Evolutionary conservation across 2,797 vertebrate genomes (phyloP).

Genomic region (Ctenosaura bakeri): DNA sequence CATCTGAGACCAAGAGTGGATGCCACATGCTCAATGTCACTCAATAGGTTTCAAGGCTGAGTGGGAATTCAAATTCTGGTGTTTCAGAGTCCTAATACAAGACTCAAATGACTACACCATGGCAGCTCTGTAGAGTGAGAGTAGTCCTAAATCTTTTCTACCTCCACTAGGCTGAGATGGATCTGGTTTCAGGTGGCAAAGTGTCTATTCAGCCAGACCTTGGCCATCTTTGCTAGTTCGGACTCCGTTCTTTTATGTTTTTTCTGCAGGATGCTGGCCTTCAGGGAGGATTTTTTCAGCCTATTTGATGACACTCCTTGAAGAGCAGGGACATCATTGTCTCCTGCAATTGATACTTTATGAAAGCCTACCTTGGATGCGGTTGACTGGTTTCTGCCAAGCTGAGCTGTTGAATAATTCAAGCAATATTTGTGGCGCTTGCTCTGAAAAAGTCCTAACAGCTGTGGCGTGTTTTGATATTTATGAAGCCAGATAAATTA

Average conservation of each 20-base stretch:
- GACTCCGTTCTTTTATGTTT: background rate
- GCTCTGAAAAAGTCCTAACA: constrained; percentile 64
- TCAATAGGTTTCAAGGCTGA: background rate
- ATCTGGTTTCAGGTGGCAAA: too few species aligned
- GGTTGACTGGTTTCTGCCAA: constrained; percentile 28
- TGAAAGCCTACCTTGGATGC: constrained; percentile 51
- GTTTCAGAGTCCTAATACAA: background rate
- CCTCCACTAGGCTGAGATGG: too few species aligned
- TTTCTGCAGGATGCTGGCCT: background rate
- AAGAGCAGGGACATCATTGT: background rate
- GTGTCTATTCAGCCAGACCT: too few species aligned
- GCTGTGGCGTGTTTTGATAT: constrained; percentile 71
- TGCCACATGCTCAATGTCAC: too few species aligned
- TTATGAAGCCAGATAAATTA: constrained; percentile 73
- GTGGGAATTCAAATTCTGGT: background rate
- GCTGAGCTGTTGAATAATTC: constrained; percentile 66
- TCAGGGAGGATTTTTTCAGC: background rate
- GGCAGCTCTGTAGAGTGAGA: background rate
- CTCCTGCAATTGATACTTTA: constrained; percentile 49
- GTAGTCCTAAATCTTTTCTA: too few species aligned
- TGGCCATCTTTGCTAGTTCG: too few species aligned
- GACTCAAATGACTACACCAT: too few species aligned
- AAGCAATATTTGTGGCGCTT: constrained; percentile 67
- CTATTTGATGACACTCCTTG: background rate
- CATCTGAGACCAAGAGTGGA: too few species aligned